Evolutionary conservation across 2,888 invertebrate genomes (phyloP), one percentile per base, ranked within the genome.

Genomic region (Archips xylosteana): DNA sequence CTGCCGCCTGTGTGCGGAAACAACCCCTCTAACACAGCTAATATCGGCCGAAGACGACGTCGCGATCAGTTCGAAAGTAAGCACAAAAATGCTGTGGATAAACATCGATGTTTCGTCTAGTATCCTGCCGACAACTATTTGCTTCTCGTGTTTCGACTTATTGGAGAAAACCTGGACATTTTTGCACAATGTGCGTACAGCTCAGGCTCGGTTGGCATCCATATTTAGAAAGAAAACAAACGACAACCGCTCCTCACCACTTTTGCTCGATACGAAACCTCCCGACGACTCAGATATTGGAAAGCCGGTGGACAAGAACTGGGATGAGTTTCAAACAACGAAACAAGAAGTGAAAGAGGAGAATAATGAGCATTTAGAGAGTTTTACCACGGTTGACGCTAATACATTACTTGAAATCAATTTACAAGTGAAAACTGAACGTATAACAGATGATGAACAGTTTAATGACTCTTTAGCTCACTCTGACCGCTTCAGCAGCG

Each of bases 1-100:
- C 70, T 94, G 94, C 77, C 89, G 94, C 34, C 85, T 94, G 3
- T 94, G 94, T 68, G 94, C 94, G 0, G 94, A 94, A 79, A 87
- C 85, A 61, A 94, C 93, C 10, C 86, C 88, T 0, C 82, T 79
- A 80, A 77, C 79, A 10, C 88, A 88, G 75, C 81, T 94, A 42
- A 90, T 94, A 82, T 82, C 87, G 0, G 82, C 89, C 0, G 88
- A 90, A 32, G 91, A 91, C 78, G 91, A 91, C 65, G 92, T 89
- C 5, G 91, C 89, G 1, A 74, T 87, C 0, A 86, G 83, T 64
- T 91, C 91, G 0, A 92, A 92, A 79, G 85, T 94, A 23, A 78
- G 84, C 2, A 85, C 83, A 1, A 94, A 94, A 85, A 87, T 94
- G 87, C 82, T 82, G 2, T 94, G 92, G 92, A 92, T 94, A 78